A percentile compares a stretch with the other conserved stretches of the same genome.
These are phyloP conservation scores for Epinephelus coioides DNA, from an alignment of 2,797 vertebrate species.

Conservation along the genomic window DNA sequence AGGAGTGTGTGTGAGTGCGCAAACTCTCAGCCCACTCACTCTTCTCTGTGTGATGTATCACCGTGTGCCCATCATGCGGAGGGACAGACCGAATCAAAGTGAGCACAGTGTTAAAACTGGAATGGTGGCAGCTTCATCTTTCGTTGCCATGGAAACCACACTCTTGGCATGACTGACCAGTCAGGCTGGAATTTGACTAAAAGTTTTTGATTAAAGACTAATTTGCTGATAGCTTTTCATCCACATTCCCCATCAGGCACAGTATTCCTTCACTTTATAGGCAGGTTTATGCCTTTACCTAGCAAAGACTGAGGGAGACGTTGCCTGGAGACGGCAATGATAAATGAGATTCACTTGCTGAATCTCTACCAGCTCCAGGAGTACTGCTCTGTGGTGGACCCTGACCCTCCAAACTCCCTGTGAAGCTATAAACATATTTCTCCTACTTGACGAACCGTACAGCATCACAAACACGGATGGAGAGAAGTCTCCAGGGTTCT, in stretches of 20 bases:
- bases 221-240: conserved; percentile 24
- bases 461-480: conserved; percentile 33
- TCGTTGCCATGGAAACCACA: conserved; percentile 41
- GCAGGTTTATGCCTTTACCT: conserved; percentile 27
- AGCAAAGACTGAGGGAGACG: neutral
- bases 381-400: conserved; percentile 14
- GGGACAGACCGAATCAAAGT: neutral
- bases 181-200: conserved; percentile 14
- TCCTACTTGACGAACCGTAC: conserved; percentile 11
- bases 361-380: conserved; percentile 23
- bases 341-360: conserved; percentile 37
- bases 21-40: neutral
- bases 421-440: conserved; percentile 36
- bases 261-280: neutral
- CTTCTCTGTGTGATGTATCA: neutral
- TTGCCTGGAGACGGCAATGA: conserved; percentile 27
- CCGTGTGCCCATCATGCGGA: conserved; percentile 7
- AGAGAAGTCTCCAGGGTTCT: conserved; percentile 20
- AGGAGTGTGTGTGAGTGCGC: neutral
- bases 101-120: conserved; percentile 2
- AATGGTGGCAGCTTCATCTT: conserved; percentile 20
- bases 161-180: neutral
- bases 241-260: conserved; percentile 15
- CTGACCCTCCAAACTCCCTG: conserved; percentile 36
- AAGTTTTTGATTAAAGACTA: conserved; percentile 12